Conservation (phyloP, 2,888 invertebrate genomes). For the Oeneis ivallda region DNA sequence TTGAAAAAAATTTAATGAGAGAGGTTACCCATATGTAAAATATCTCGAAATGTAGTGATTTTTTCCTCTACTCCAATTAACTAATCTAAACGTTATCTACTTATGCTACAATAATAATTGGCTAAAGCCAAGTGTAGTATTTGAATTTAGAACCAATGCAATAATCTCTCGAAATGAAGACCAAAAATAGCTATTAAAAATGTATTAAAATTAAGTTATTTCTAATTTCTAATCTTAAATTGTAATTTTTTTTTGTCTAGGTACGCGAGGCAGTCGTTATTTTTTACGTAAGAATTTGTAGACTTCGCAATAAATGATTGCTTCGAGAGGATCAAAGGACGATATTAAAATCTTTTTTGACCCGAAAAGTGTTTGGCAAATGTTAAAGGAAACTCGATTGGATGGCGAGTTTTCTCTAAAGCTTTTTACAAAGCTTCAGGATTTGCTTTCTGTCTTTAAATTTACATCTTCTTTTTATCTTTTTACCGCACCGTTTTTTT, state of each 20-base stretch:
- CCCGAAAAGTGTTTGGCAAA: conserved; percentile 8
- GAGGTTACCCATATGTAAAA: too few relatives aligned
- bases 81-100: too few relatives aligned
- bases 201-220: too few relatives aligned
- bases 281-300: background rate
- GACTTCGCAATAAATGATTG: conserved; percentile 9
- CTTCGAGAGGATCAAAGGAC: conserved; percentile 16
- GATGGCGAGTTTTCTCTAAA: conserved; percentile 8
- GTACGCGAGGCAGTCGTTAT: background rate
- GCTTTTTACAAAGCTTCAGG: conserved; percentile 7
- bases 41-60: too few relatives aligned
- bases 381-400: conserved; percentile 19
- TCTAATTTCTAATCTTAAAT: too few relatives aligned
- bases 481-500: background rate
- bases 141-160: too few relatives aligned
- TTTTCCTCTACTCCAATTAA: too few relatives aligned
- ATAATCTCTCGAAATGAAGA: too few relatives aligned
- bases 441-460: conserved; percentile 10
- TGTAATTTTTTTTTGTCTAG: background rate
- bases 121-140: too few relatives aligned
- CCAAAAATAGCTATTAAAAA: too few relatives aligned
- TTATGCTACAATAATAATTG: too few relatives aligned
- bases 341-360: conserved; percentile 17
- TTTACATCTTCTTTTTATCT: conserved; percentile 6
- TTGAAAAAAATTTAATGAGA: too few relatives aligned